Base-by-base conservation (phyloP, 2,888 invertebrate species). In the Leucophenga montana region DNA sequence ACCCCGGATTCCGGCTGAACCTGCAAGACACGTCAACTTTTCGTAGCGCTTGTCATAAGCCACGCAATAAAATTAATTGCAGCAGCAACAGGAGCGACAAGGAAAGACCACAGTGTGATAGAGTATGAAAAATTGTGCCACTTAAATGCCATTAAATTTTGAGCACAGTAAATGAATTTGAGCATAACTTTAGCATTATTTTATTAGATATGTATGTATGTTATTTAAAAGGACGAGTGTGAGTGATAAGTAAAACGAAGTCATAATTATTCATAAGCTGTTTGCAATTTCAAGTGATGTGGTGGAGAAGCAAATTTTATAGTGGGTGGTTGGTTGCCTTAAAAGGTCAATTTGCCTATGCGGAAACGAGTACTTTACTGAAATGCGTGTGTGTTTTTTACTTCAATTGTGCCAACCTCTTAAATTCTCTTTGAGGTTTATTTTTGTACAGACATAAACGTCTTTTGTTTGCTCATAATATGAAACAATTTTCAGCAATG, bases 41-140 rank as follows among this genome's bases (percentile, higher is more conserved):
- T 75, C 76, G 18, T 44, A 44, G 39, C 54, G 56, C 53, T 56
- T 66, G 66, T 72, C 78, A 67, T 39, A 67, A 67, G 83, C 82
- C 87, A 87, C 83, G 87, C 87, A 86, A 87, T 86, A 85, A 85
- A 86, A 87, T 87, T 87, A 87, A 87, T 87, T 87, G 85, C 46
- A 64, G 18, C 54, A 57, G 48, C 48, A 56, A 66, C 22, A n/a
- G 8, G 53, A 50, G 50, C 65, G 66, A 61, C 67, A 39, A 54
- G 66, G 68, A 50, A 27, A 4, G 22, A 22, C 22, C 6, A 16
- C 3, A 50, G 66, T 53, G 64, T 56, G 53, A 71, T 33, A 70
- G 73, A 68, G 70, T 68, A 67, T 70, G 66, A 67, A 64, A 71
- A 71, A 71, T 73, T 78, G 75, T 77, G 77, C 82, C 84, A 84